These are phyloP conservation scores for Brachypteracias leptosomus DNA, from an alignment of 2,113 vertebrate species.

Conservation along the genomic window DNA sequence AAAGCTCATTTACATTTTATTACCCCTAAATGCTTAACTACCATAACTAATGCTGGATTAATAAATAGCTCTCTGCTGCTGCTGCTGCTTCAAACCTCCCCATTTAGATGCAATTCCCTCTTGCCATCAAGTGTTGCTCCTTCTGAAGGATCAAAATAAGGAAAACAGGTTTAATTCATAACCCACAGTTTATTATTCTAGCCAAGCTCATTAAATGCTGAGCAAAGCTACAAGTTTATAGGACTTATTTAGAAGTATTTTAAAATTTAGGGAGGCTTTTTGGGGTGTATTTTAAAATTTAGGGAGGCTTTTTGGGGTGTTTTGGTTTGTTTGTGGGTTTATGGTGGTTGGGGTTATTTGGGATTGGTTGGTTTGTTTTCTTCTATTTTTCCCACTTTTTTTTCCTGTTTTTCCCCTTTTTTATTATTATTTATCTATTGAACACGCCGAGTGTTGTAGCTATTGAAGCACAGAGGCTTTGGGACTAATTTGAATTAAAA, in stretches of 20 bases:
- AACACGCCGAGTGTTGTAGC: not conserved
- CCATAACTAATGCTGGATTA: conserved; percentile 72
- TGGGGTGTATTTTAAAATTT: not conserved
- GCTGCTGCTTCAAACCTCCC: conserved; percentile 25
- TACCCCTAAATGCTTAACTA: conserved; percentile 72
- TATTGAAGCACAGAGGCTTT: not conserved
- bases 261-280: not conserved
- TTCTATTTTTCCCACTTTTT: too few relatives aligned
- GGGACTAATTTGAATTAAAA: conserved; percentile 44
- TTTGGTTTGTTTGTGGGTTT: not conserved
- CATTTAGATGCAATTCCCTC: not conserved
- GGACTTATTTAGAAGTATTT: not conserved
- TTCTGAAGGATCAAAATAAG: not conserved
- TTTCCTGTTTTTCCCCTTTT: not conserved
- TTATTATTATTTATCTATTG: not conserved
- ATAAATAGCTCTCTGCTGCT: conserved; percentile 42
- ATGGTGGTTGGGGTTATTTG: not conserved
- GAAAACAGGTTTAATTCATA: not conserved
- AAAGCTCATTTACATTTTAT: conserved; percentile 74
- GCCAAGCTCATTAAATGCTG: not conserved
- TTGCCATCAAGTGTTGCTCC: not conserved
- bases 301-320: not conserved
- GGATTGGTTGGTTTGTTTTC: not conserved
- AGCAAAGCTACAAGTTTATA: not conserved
- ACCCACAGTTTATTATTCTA: not conserved